phyloP scores from a whole-genome alignment of 2,113 vertebrate species.

The Lasiurus borealis region DNA sequence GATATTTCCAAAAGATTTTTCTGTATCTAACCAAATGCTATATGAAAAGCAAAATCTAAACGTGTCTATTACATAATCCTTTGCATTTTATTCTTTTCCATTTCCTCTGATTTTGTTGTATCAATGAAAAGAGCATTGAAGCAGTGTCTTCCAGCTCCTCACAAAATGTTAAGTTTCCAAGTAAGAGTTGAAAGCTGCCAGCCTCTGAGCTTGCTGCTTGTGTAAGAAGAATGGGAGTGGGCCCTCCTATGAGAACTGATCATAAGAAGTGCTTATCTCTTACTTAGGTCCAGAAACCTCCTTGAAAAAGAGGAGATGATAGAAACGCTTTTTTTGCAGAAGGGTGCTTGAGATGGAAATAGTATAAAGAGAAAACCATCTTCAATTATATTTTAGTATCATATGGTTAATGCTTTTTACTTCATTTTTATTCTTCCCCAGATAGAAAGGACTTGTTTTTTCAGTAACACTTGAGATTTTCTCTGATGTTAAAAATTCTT shows the following conservation, averaged over 20 bases:
- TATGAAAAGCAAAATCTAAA: background rate
- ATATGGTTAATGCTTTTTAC: background rate
- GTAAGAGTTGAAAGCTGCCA: background rate
- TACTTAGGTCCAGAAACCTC: background rate
- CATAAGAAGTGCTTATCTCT: background rate
- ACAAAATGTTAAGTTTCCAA: background rate
- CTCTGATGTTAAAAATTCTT: constrained; percentile 4
- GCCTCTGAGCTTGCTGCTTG: background rate
- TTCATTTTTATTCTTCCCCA: constrained; percentile 43
- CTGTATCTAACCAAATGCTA: background rate
- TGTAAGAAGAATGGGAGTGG: background rate
- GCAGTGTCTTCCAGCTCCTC: accelerated
- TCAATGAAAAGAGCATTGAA: background rate
- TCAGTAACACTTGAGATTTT: background rate
- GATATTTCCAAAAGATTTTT: background rate
- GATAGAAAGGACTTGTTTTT: background rate
- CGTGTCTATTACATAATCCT: background rate
- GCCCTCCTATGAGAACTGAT: background rate
- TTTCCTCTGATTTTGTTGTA: background rate
- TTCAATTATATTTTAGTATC: background rate
- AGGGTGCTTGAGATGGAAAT: constrained; percentile 47
- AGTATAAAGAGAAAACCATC: background rate
- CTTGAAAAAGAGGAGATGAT: background rate
- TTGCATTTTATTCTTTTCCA: background rate
- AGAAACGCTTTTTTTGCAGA: background rate